Base-by-base conservation (phyloP, 64 coral and sea anemone species). In the Pocillopora verrucosa region DNA sequence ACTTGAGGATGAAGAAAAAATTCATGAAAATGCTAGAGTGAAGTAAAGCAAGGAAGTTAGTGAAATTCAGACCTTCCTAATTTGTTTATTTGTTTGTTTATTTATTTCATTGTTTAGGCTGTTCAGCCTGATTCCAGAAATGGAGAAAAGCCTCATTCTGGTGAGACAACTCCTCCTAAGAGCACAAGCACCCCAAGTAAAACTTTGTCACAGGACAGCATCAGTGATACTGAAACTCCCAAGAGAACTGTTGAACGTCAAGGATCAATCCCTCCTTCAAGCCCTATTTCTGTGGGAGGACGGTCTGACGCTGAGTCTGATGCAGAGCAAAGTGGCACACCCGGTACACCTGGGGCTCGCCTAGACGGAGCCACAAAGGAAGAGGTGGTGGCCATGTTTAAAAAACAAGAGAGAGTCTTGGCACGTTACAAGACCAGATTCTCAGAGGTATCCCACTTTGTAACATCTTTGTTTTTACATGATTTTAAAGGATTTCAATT, bases 381-480 rank as follows among this genome's bases (percentile, higher is more conserved):
- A 12, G 97, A 99, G 61, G 45, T 99, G 15, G 83, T 99, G 36
- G 61, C 82, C 14, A 36, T 95, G 74, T 92, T 87, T 60, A 99
- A 79, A 60, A 99, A 99, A 70, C 97, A 99, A 89, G 97, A 99
- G 51, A 88, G 93, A 77, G 90, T 89, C 22, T 77, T 99, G 37
- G 87, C 91, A 13, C 94, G 97, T 34, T 99, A 99, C 51, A 99
- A 99, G 74, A 93, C 94, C 2, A 95, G 94, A 89, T 99, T 99
- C 88, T 99, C 97, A 59, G 97, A 99, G 97, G 97, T 99, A 72
- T 25, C 2, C 72, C 22, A 25, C 24, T 89, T 24, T 22, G 30
- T 69, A 63, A 34, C 79, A 56, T 17, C 4, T 85, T 65, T 13
- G 61, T 37, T 91, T 82, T 60, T 57, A 51, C 7, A 51, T 51